Evolutionary conservation across 30 jellyfish, hydroid and myxozoan species (phyloP).

Genomic region (Turritopsis rubra): DNA sequence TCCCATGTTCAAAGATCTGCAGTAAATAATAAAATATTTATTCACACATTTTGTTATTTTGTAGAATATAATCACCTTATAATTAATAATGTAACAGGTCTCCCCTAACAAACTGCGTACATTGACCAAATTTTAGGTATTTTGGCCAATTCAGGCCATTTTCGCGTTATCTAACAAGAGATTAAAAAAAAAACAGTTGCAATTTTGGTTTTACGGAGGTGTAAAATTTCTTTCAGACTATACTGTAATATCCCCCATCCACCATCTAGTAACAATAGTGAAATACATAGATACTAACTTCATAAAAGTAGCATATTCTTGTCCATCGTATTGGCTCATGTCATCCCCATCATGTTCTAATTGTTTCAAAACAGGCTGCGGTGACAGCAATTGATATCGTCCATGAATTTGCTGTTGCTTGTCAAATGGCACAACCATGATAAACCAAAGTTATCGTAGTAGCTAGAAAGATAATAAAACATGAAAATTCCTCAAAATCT

Average conservation of each 20-base stretch:
- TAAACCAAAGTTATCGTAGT: background rate
- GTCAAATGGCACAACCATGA: background rate
- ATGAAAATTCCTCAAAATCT: background rate
- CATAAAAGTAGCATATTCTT: conserved; percentile 3
- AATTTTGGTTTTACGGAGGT: too few species aligned
- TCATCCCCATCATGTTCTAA: background rate
- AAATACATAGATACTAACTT: background rate
- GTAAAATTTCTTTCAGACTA: background rate
- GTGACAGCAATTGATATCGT: conserved; percentile 4
- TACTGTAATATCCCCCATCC: background rate
- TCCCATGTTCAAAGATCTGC: background rate
- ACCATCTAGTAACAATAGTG: background rate
- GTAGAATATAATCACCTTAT: background rate
- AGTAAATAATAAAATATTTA: too few species aligned
- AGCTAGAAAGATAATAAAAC: background rate
- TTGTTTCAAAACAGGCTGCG: conserved; percentile 11
- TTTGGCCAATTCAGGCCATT: too few species aligned
- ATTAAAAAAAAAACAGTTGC: too few species aligned
- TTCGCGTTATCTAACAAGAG: too few species aligned
- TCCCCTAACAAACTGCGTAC: too few species aligned
- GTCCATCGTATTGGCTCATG: background rate
- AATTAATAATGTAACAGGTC: too few species aligned
- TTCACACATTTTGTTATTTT: background rate
- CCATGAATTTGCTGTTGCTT: conserved; percentile 15
- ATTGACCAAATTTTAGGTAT: too few species aligned